Conservation (phyloP, 1,140 invertebrate species). For the Platorchestia sp. region DNA sequence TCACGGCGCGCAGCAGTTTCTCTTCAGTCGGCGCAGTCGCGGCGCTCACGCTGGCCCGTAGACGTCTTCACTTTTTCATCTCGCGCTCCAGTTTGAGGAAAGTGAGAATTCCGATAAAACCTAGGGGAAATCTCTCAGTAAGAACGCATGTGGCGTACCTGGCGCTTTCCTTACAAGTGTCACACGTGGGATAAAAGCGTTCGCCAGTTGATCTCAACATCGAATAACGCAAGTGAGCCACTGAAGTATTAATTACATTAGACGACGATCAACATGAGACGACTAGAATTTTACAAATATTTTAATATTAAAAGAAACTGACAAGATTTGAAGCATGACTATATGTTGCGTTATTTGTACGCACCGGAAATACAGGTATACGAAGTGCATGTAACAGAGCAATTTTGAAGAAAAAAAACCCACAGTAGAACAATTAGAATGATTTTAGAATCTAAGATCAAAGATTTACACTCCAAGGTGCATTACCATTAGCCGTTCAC, state of each 20-base stretch:
- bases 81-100: background rate
- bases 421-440: no score
- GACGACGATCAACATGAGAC: no score
- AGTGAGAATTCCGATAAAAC: conserved; percentile 7
- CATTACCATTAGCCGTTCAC: background rate
- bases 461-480: no score
- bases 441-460: no score
- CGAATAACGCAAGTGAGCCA: no score
- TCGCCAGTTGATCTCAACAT: background rate
- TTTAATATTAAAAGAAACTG: background rate
- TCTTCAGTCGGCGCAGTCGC: background rate
- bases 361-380: background rate
- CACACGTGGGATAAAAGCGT: background rate
- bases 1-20: background rate
- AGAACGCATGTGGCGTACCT: background rate
- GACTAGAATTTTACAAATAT: no score
- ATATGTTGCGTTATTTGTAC: background rate
- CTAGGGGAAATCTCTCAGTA: background rate
- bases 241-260: background rate
- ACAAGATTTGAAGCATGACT: background rate
- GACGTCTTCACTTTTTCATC: background rate
- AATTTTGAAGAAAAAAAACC: background rate
- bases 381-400: no score
- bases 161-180: background rate
- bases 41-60: background rate